phyloP scores from a whole-genome alignment of 2,113 vertebrate genomes.

The Thunnus maccoyii region DNA sequence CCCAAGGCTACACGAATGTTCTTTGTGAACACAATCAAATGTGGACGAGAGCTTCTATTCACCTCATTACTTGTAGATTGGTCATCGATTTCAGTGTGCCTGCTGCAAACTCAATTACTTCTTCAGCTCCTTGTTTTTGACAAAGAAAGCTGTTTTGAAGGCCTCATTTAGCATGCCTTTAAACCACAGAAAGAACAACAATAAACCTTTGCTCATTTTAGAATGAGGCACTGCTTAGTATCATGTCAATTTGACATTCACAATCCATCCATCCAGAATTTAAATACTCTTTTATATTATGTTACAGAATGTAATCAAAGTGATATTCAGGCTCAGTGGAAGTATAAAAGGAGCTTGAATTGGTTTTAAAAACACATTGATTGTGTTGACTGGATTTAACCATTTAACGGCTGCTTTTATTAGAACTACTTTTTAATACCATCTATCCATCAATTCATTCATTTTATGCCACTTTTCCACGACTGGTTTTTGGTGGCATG shows the following conservation, averaged over 20 bases:
- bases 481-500: neutral
- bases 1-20: neutral
- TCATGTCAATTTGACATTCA: neutral
- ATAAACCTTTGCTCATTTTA: neutral
- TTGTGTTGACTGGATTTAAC: neutral
- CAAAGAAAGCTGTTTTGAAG: conserved; percentile 19
- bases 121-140: conserved; percentile 27
- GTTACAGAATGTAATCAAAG: conserved; percentile 11
- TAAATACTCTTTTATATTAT: conserved; percentile 16
- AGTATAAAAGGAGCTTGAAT: neutral
- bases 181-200: neutral
- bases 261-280: neutral
- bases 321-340: neutral
- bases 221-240: neutral
- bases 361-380: neutral
- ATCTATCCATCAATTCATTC: neutral
- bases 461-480: neutral
- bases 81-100: conserved; percentile 25
- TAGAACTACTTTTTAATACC: neutral
- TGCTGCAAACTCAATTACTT: conserved; percentile 37
- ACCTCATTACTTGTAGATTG: conserved; percentile 18
- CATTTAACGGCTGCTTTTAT: neutral
- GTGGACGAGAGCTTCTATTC: neutral
- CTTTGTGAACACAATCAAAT: neutral
- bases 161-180: neutral